Evolutionary conservation across 2,888 invertebrate species (phyloP).

Genomic region (Leptogaster cylindrica): DNA sequence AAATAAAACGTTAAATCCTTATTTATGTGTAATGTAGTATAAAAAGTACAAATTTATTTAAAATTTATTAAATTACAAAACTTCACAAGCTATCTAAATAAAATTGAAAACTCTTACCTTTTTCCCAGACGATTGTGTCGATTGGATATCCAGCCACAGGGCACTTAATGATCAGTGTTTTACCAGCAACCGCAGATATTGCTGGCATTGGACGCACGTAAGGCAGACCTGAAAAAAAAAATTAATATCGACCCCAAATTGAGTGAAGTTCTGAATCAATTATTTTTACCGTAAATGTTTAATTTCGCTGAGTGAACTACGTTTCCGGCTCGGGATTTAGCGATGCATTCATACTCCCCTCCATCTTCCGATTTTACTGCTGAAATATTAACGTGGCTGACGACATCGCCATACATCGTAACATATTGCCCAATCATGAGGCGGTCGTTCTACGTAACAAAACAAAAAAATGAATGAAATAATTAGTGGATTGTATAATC

Average conservation of each 20-base stretch:
- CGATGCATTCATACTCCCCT: slow-evolving; percentile 85
- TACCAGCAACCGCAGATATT: slow-evolving; percentile 83
- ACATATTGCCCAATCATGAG: slow-evolving; percentile 91
- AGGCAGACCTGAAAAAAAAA: slow-evolving; percentile 67
- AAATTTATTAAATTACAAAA: background rate
- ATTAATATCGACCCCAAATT: background rate
- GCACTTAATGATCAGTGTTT: slow-evolving; percentile 80
- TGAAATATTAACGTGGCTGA: slow-evolving; percentile 89
- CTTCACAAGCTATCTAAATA: background rate
- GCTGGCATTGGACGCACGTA: slow-evolving; percentile 84
- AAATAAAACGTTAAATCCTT: no score
- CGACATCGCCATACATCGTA: slow-evolving; percentile 87
- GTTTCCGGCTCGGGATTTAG: slow-evolving; percentile 79
- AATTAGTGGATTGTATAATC: no score
- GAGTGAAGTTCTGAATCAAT: slow-evolving; percentile 3
- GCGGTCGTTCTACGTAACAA: slow-evolving; percentile 64
- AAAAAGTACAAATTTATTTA: background rate
- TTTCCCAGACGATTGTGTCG: slow-evolving; percentile 83
- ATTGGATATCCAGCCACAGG: slow-evolving; percentile 91
- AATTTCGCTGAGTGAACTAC: slow-evolving; percentile 82
- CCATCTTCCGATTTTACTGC: slow-evolving; percentile 86
- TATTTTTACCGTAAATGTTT: slow-evolving; percentile 76
- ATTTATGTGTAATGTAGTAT: background rate
- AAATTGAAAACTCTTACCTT: slow-evolving; percentile 68
- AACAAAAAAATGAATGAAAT: background rate